These are phyloP conservation scores for Chlorodrepanis virens DNA, from an alignment of 2,113 vertebrate species.

Conservation along the genomic window DNA sequence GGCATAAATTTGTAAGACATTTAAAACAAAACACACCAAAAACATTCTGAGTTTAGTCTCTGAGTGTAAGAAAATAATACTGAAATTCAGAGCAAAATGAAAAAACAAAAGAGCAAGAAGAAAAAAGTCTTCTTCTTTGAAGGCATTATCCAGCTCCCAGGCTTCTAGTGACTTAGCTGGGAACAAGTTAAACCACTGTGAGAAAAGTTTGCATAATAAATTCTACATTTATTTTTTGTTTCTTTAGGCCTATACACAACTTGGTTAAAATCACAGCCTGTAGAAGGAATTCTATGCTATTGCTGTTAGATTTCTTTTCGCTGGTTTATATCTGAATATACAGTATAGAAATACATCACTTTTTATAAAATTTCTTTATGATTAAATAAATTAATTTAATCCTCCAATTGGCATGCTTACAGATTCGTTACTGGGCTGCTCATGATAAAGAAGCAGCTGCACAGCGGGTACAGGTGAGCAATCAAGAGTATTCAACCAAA, in stretches of 20 bases:
- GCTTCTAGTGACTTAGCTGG: not conserved
- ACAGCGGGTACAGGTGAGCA: constrained; percentile 77
- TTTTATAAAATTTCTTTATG: not conserved
- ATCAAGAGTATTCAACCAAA: constrained; percentile 83
- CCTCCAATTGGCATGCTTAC: not conserved
- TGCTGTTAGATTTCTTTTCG: not conserved
- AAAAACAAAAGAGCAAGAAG: not conserved
- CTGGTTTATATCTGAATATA: not conserved
- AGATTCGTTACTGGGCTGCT: constrained; percentile 91
- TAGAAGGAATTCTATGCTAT: not conserved
- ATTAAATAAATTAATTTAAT: not conserved
- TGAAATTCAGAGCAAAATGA: not conserved
- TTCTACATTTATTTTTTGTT: not conserved
- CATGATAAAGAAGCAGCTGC: constrained; percentile 84
- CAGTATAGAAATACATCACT: not conserved
- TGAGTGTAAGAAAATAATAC: not conserved
- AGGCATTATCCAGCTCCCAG: not conserved
- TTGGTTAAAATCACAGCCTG: not conserved
- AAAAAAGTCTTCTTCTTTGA: not conserved
- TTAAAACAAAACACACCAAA: not conserved
- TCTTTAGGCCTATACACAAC: not conserved
- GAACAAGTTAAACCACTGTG: not conserved
- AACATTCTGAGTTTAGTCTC: not conserved
- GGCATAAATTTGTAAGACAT: not conserved
- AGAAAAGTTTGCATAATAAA: not conserved